Base-by-base conservation (phyloP, 1,140 invertebrate genomes). In the Bombus confusus region DNA sequence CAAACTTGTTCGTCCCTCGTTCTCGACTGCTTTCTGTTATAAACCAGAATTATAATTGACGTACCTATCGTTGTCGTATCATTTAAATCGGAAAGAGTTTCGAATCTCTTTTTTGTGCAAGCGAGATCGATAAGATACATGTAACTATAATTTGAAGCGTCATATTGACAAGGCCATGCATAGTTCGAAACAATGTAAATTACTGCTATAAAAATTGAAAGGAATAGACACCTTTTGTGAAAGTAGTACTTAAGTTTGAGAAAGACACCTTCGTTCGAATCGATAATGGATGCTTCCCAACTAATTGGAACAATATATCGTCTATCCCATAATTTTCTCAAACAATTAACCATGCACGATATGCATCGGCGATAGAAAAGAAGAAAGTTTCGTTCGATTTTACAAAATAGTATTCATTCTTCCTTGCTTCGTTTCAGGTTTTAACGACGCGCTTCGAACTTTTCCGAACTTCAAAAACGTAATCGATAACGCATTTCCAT, bases 261-360 rank as follows among this genome's bases (percentile, higher is more conserved):
- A 88, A 73, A 81, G 39, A 81, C 39, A 86, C 52, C 47, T 81
- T 89, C 75, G 39, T 64, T 80, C 28, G 66, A 85, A 72, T 72
- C 83, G 52, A 79, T 84, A 37, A 83, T 84, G 52, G 12, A 62
- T 52, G 25, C 77, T 59, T 22, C 3, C 8, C 25, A 37, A 80
- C 41, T 80, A 85, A 85, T 72, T 64, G 41, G 9, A 62, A 31
- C 77, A 3, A 85, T 85, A 85, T 76, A 43, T 80, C 41, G 43
- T 52, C 34, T 28, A 18, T 22, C 31, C 25, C 31, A 47, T 47
- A 6, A 83, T 83, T 78, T 69, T 78, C 76, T 18, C 25, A 64
- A 85, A 80, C 31, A 80, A 85, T 80, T 62, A 73, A 85, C 52
- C 31, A 22, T 39, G 25, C 31, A n/a, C 34, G 37, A 62, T 59